phyloP scores from a whole-genome alignment of 1,140 invertebrate genomes.

The Brachionus koreanus region DNA sequence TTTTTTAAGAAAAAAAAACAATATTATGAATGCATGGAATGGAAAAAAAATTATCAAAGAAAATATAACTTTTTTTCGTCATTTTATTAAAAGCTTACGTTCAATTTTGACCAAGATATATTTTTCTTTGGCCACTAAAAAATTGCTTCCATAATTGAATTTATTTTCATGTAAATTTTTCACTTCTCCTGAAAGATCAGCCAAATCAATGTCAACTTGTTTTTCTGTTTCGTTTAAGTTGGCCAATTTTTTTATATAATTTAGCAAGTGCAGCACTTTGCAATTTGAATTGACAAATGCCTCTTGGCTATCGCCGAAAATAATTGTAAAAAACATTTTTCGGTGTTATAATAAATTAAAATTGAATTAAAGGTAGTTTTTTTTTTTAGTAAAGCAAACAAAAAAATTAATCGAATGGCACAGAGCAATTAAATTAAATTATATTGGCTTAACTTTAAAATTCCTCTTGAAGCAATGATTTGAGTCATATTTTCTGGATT shows the following conservation, averaged over 20 bases:
- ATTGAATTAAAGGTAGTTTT: neutral
- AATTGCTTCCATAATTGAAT: neutral
- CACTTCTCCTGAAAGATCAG: constrained; percentile 18
- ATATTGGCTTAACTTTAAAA: neutral
- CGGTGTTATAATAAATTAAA: neutral
- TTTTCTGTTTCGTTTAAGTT: neutral
- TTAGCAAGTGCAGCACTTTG: neutral
- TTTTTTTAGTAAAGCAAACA: neutral
- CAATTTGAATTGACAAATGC: constrained; percentile 19
- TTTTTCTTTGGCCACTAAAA: constrained; percentile 15
- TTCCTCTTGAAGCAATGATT: constrained; percentile 1
- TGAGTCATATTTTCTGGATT: neutral
- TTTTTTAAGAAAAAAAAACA: too few relatives aligned
- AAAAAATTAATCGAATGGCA: neutral
- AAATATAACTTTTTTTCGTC: too few relatives aligned
- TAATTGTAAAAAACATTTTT: constrained; percentile 17
- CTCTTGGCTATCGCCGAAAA: neutral
- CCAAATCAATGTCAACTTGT: neutral
- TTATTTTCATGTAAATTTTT: constrained; percentile 40
- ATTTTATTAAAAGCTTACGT: neutral
- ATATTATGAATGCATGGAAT: too few relatives aligned
- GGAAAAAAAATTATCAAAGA: too few relatives aligned
- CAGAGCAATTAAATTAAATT: neutral
- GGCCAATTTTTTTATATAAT: constrained; percentile 12
- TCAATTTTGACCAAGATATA: constrained; percentile 33